Evolutionary conservation across 2,113 vertebrate species (phyloP).

Genomic region (Pomatorhinus ruficollis): DNA sequence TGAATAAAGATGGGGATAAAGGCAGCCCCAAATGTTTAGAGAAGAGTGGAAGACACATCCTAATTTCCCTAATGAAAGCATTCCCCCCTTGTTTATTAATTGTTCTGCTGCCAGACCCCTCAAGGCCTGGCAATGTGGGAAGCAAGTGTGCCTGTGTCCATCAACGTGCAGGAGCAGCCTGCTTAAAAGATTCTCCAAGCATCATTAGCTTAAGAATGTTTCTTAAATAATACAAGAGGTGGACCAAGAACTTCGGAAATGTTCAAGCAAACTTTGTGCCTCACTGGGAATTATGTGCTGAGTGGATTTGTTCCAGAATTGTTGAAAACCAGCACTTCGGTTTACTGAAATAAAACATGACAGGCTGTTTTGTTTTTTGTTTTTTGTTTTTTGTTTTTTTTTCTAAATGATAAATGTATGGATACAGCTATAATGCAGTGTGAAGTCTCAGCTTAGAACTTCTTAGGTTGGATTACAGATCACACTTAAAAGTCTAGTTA

Average conservation of each 20-base stretch:
- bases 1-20: neutral
- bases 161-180: neutral
- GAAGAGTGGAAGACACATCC: neutral
- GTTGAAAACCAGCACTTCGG: neutral
- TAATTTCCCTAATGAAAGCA: neutral
- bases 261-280: neutral
- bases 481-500: neutral
- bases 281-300: neutral
- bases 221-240: neutral
- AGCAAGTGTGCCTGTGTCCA: neutral
- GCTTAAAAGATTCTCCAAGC: neutral
- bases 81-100: neutral
- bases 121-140: neutral
- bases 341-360: neutral
- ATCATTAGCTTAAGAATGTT: neutral
- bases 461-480: neutral
- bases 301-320: neutral
- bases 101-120: neutral
- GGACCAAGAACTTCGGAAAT: neutral
- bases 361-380: neutral
- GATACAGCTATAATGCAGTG: neutral
- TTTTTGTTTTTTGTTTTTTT: neutral
- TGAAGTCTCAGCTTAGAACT: neutral
- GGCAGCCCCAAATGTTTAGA: neutral
- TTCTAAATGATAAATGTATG: neutral